These are phyloP conservation scores for Brachionus asplanchnoidis DNA, from an alignment of 1,140 invertebrate genomes.

Conservation along the genomic window DNA sequence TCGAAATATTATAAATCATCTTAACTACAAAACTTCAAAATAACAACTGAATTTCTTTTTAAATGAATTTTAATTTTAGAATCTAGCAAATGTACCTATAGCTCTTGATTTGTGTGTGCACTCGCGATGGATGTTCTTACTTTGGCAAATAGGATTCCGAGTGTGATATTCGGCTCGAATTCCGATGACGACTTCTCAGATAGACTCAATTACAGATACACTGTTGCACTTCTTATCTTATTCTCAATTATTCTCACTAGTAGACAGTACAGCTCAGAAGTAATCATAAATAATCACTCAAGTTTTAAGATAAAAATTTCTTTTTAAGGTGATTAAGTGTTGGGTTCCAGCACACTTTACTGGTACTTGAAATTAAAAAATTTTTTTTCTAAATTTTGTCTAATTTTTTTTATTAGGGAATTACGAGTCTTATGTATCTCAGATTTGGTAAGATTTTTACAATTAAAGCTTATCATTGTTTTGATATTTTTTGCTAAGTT, in stretches of 20 bases:
- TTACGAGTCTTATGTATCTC: conserved; percentile 19
- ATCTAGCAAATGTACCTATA: neutral
- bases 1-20: neutral
- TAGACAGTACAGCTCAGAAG: conserved; percentile 38
- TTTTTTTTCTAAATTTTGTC: neutral
- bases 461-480: neutral
- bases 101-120: neutral
- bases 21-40: neutral
- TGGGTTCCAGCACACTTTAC: conserved; percentile 42
- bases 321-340: conserved; percentile 41
- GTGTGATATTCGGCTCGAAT: conserved; percentile 12
- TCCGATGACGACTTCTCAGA: conserved; percentile 40
- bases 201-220: conserved; percentile 42
- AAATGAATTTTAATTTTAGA: neutral
- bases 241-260: conserved; percentile 41
- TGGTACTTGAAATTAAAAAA: neutral
- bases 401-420: neutral
- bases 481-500: conserved; percentile 2
- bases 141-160: conserved; percentile 21
- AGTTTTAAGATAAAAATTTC: neutral
- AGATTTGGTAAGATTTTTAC: neutral
- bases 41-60: neutral
- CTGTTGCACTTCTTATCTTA: conserved; percentile 17
- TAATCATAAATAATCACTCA: neutral
- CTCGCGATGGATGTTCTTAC: conserved; percentile 17